A percentile compares a stretch with the other conserved stretches of the same genome.
Evolutionary conservation across 2,888 invertebrate species (phyloP).

Genomic region (Anaspis maculata): DNA sequence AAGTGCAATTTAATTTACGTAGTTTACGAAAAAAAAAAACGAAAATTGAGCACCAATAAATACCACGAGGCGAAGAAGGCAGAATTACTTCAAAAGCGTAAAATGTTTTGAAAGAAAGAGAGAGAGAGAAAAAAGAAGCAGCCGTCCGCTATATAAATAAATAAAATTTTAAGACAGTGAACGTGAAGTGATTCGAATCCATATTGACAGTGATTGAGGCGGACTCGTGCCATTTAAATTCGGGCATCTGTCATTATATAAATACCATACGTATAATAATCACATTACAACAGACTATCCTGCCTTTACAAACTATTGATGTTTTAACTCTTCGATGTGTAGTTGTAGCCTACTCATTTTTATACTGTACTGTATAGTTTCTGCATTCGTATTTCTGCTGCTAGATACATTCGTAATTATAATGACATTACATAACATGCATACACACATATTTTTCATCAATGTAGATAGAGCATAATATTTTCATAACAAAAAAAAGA

Average conservation of each 20-base stretch:
- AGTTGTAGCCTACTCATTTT: constrained; percentile 41
- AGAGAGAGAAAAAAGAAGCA: constrained; percentile 24
- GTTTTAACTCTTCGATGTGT: constrained; percentile 40
- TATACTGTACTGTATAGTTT: constrained; percentile 41
- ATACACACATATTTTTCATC: constrained; percentile 39
- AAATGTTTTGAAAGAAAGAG: background rate
- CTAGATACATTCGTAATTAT: constrained; percentile 22
- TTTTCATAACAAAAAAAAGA: constrained; percentile 42
- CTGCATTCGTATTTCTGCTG: constrained; percentile 34
- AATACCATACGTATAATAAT: constrained; percentile 31
- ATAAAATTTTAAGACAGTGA: constrained; percentile 23
- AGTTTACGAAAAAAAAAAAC: constrained; percentile 10
- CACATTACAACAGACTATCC: constrained; percentile 32
- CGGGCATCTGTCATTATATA: constrained; percentile 29
- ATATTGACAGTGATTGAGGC: constrained; percentile 17
- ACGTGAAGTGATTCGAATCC: constrained; percentile 30
- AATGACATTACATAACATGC: constrained; percentile 18
- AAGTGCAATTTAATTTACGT: constrained; percentile 32
- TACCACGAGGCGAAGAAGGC: constrained; percentile 18
- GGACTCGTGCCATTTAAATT: constrained; percentile 26
- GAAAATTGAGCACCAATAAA: constrained; percentile 15
- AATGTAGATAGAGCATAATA: constrained; percentile 36
- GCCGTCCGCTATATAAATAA: constrained; percentile 31
- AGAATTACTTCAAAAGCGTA: constrained; percentile 25
- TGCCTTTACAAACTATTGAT: constrained; percentile 38